These are phyloP conservation scores for Shinisaurus crocodilurus DNA, from an alignment of 2,113 vertebrate genomes.

Conservation along the genomic window DNA sequence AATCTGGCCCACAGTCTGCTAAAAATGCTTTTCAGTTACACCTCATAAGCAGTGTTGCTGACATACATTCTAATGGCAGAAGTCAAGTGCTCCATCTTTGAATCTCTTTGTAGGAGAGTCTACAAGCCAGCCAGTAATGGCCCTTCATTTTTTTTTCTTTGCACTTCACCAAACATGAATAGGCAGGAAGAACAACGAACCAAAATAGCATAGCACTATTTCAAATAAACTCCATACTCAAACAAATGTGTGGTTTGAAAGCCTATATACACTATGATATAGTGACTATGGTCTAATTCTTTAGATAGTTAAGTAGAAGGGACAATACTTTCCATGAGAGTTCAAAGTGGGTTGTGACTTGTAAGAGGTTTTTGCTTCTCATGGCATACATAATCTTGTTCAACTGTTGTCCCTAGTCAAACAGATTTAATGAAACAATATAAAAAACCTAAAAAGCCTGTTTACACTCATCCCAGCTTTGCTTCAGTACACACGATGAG, in stretches of 20 bases:
- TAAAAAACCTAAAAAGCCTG: background rate
- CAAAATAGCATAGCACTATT: background rate
- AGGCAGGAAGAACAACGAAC: background rate
- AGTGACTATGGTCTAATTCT: background rate
- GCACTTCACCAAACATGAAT: background rate
- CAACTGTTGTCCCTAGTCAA: no score
- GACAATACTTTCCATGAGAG: background rate
- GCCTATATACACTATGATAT: background rate
- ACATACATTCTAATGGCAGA: background rate
- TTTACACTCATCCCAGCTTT: background rate
- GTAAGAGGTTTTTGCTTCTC: background rate
- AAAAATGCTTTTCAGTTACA: slow-evolving; percentile 20
- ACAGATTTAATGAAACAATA: background rate
- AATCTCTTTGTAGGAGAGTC: background rate
- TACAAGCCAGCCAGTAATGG: background rate
- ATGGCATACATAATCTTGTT: background rate
- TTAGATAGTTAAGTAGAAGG: background rate
- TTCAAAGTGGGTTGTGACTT: background rate
- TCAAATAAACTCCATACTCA: background rate
- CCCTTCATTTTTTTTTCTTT: background rate
- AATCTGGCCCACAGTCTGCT: background rate
- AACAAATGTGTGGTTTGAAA: background rate
- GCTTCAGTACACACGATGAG: background rate
- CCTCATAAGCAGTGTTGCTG: slow-evolving; percentile 16
- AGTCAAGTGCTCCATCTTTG: background rate